Conservation (phyloP, 2,113 vertebrate species). For the Nyctereutes procyonoides region DNA sequence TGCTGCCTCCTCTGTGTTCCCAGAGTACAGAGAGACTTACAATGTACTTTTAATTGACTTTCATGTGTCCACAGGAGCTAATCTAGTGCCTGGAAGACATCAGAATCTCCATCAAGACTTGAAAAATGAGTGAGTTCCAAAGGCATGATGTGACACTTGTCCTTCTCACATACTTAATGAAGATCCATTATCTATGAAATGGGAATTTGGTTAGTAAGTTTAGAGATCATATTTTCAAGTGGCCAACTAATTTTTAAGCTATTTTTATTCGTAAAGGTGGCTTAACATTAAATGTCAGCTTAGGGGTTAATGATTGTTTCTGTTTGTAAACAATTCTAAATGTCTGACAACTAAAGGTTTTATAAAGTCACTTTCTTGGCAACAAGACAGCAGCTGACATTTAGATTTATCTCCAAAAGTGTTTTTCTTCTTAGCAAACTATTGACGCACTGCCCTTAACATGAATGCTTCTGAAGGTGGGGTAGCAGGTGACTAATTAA, state of each 20-base stretch:
- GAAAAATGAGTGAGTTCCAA: not conserved
- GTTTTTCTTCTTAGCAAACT: constrained; percentile 14
- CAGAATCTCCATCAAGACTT: not conserved
- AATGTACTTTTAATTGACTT: not conserved
- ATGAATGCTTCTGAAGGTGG: not conserved
- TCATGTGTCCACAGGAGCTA: not conserved
- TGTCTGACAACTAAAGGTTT: not conserved
- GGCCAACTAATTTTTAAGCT: not conserved
- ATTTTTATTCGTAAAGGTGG: not conserved
- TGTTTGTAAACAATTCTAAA: constrained; percentile 33
- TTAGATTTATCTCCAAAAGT: constrained; percentile 56
- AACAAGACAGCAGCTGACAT: not conserved
- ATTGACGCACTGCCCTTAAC: not conserved
- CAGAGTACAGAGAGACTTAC: not conserved
- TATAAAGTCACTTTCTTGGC: constrained; percentile 1
- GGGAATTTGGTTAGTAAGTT: constrained; percentile 14
- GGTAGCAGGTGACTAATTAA: not conserved
- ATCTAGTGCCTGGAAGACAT: not conserved
- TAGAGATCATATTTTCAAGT: constrained; percentile 6
- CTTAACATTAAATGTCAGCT: not conserved
- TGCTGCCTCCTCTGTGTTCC: not conserved
- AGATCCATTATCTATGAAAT: not conserved
- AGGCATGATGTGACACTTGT: not conserved
- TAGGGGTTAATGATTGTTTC: constrained; percentile 34
- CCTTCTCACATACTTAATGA: constrained; percentile 23